Evolutionary conservation across 2,113 vertebrate species (phyloP).

Genomic region (Phalacrocorax aristotelis): DNA sequence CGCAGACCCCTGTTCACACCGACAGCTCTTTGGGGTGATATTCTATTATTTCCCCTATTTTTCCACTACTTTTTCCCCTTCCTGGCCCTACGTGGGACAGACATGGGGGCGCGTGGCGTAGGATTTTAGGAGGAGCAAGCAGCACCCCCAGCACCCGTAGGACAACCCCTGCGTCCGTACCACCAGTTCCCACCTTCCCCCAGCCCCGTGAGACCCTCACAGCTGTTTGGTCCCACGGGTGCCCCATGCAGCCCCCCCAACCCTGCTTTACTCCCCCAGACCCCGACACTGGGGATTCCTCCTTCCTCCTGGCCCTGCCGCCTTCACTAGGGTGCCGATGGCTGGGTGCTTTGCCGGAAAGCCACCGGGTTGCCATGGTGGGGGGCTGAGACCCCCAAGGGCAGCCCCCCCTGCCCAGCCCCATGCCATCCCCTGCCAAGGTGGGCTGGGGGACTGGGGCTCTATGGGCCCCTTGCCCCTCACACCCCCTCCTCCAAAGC

Average conservation of each 20-base stretch:
- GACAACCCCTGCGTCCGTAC: neutral
- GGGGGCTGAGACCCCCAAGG: neutral
- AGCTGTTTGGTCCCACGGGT: neutral
- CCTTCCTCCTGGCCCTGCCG: neutral
- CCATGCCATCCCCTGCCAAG: neutral
- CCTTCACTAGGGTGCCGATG: fast-evolving
- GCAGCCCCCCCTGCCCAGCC: fast-evolving
- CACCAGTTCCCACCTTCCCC: neutral
- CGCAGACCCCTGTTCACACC: fast-evolving
- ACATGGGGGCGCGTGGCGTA: no score
- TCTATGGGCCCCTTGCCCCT: fast-evolving
- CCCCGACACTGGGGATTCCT: neutral
- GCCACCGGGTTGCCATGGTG: neutral
- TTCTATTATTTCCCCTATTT: fast-evolving
- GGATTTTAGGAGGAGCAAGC: neutral
- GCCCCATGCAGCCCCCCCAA: neutral
- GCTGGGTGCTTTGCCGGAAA: neutral
- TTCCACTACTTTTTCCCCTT: neutral
- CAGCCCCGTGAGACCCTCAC: fast-evolving
- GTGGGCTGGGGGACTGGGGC: neutral
- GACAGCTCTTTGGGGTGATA: no score
- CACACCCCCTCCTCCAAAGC: neutral
- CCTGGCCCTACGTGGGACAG: fast-evolving
- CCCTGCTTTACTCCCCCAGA: neutral
- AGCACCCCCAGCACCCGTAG: neutral